These are phyloP conservation scores for Synanthedon vespiformis DNA, from an alignment of 2,888 invertebrate genomes.

Conservation along the genomic window DNA sequence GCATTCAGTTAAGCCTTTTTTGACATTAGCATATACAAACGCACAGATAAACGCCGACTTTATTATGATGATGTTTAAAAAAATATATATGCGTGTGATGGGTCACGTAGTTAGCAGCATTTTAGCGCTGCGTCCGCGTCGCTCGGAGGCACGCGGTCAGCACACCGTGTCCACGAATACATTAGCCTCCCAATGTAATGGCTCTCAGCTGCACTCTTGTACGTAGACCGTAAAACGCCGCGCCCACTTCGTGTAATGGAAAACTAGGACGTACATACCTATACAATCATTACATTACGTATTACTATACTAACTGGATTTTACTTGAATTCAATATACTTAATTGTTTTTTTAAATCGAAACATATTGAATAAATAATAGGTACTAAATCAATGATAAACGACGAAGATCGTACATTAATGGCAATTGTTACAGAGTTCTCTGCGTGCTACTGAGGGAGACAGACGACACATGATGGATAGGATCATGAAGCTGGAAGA, in stretches of 20 bases:
- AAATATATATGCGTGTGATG: too few relatives aligned
- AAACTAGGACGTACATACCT: neutral
- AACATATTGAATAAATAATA: too few relatives aligned
- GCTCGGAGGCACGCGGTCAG: slow-evolving; percentile 31
- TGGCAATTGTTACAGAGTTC: slow-evolving; percentile 66
- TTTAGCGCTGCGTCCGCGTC: slow-evolving; percentile 2
- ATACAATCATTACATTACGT: neutral
- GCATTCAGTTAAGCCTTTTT: too few relatives aligned
- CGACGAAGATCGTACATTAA: too few relatives aligned
- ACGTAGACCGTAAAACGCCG: slow-evolving; percentile 13
- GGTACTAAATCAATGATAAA: too few relatives aligned
- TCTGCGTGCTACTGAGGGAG: slow-evolving; percentile 73
- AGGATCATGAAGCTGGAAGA: slow-evolving; percentile 76
- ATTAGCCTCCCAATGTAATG: slow-evolving; percentile 21
- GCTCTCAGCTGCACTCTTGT: slow-evolving; percentile 15
- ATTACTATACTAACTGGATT: too few relatives aligned
- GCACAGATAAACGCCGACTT: too few relatives aligned
- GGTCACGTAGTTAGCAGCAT: slow-evolving; percentile 1
- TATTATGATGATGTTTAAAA: too few relatives aligned
- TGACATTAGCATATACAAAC: too few relatives aligned
- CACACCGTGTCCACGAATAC: slow-evolving; percentile 42
- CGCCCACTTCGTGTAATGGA: neutral
- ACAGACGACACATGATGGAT: slow-evolving; percentile 76
- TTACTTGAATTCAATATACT: too few relatives aligned
- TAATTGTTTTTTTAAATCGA: too few relatives aligned